Evolutionary conservation across 2,113 vertebrate genomes (phyloP).

Genomic region (Entomyzon cyanotis): DNA sequence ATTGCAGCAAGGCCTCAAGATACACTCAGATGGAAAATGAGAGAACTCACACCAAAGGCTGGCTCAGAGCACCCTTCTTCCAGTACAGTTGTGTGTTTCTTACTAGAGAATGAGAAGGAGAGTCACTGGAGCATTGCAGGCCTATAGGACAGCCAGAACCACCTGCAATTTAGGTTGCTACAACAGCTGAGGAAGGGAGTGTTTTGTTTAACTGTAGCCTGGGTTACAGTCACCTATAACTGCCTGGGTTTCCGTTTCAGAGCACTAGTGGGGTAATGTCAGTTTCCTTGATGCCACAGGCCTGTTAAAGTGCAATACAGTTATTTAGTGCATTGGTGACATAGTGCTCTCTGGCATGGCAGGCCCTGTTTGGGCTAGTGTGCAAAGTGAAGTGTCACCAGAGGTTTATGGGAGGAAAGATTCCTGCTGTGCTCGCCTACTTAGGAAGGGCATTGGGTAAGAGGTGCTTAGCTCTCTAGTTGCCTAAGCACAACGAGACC

Average conservation of each 20-base stretch:
- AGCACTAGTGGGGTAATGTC: not conserved
- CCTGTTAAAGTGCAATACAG: not conserved
- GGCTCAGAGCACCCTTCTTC: not conserved
- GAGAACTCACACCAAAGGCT: not conserved
- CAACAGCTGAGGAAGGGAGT: not conserved
- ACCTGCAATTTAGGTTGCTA: not conserved
- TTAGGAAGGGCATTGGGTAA: not conserved
- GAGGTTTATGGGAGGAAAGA: not conserved
- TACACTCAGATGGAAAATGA: not conserved
- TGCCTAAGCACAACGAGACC: not conserved
- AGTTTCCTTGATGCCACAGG: constrained; percentile 14
- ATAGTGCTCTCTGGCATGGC: not conserved
- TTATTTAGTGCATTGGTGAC: constrained; percentile 5
- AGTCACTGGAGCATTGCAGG: not conserved
- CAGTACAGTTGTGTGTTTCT: not conserved
- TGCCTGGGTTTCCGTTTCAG: not conserved
- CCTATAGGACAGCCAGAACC: not conserved
- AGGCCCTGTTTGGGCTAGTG: not conserved
- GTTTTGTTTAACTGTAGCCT: constrained; percentile 34
- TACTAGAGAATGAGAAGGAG: not conserved
- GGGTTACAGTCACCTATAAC: not conserved
- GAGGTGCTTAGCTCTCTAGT: not conserved
- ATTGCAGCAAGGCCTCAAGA: not conserved
- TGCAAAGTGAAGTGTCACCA: not conserved
- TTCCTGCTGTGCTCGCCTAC: not conserved